Conservation (phyloP, 2,888 invertebrate species). For the Crematogaster levior region DNA sequence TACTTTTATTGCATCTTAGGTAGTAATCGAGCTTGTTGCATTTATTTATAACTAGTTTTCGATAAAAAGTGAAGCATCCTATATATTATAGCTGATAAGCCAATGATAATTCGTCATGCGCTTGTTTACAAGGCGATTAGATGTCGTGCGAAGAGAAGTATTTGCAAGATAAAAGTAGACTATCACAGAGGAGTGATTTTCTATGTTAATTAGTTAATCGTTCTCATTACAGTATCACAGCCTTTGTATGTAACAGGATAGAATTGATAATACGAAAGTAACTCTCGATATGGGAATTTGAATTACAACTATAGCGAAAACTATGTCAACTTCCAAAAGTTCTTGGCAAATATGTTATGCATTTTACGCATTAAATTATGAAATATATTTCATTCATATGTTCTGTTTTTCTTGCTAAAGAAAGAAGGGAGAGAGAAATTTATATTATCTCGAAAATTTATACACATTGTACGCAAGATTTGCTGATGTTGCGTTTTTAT, state of each 20-base stretch:
- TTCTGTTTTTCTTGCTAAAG: background rate
- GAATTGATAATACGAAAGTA: conserved; percentile 19
- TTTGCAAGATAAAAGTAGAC: background rate
- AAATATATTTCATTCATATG: conserved; percentile 11
- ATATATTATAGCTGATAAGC: conserved; percentile 16
- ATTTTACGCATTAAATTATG: conserved; percentile 22
- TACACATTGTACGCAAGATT: background rate
- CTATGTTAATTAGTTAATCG: background rate
- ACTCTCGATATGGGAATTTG: background rate
- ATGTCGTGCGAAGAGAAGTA: conserved; percentile 10
- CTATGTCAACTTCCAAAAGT: conserved; percentile 17
- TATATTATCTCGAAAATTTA: background rate
- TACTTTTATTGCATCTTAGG: background rate
- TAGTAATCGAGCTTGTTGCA: background rate
- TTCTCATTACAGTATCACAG: background rate
- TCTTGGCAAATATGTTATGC: conserved; percentile 20
- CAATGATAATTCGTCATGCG: conserved; percentile 10
- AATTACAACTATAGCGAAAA: conserved; percentile 8
- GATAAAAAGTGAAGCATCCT: background rate
- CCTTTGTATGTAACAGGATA: background rate
- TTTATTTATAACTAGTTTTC: background rate
- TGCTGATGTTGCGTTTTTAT: background rate
- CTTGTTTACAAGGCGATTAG: conserved; percentile 27
- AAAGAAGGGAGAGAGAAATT: background rate
- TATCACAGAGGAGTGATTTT: background rate